Percentiles rank a stretch among this genome's conserved stretches.
These are phyloP conservation scores for Apantesis nais DNA, from an alignment of 2,888 invertebrate genomes.

Conservation along the genomic window DNA sequence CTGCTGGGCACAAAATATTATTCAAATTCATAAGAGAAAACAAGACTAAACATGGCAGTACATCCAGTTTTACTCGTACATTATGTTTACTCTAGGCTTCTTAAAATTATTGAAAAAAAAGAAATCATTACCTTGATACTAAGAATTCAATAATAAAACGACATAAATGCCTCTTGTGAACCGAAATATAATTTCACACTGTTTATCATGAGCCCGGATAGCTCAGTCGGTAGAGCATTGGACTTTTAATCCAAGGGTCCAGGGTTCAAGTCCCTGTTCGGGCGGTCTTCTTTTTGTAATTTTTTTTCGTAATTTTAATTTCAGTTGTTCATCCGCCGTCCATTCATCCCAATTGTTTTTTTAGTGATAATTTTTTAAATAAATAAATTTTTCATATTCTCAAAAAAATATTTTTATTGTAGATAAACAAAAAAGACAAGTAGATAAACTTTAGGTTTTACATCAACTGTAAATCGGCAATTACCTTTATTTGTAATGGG, in stretches of 20 bases:
- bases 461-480: background rate
- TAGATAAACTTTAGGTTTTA: background rate
- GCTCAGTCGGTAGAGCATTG: constrained; percentile 87
- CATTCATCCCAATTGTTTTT: too few relatives aligned
- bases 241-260: constrained; percentile 86
- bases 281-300: constrained; percentile 61
- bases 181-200: constrained; percentile 43
- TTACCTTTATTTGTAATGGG: background rate
- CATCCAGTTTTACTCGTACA: too few relatives aligned
- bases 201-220: constrained; percentile 72
- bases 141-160: constrained; percentile 12
- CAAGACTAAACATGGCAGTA: too few relatives aligned
- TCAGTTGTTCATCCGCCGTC: too few relatives aligned
- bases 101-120: background rate
- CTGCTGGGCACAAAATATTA: background rate
- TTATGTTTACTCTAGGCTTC: too few relatives aligned
- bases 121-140: background rate
- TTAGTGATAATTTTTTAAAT: too few relatives aligned
- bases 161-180: constrained; percentile 10
- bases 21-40: too few relatives aligned
- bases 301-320: background rate
- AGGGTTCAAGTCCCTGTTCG: constrained; percentile 87
- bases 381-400: too few relatives aligned
- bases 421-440: too few relatives aligned
- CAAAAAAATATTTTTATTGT: background rate